Conservation (phyloP, 2,113 vertebrate genomes). For the Rhynchomys soricoides region DNA sequence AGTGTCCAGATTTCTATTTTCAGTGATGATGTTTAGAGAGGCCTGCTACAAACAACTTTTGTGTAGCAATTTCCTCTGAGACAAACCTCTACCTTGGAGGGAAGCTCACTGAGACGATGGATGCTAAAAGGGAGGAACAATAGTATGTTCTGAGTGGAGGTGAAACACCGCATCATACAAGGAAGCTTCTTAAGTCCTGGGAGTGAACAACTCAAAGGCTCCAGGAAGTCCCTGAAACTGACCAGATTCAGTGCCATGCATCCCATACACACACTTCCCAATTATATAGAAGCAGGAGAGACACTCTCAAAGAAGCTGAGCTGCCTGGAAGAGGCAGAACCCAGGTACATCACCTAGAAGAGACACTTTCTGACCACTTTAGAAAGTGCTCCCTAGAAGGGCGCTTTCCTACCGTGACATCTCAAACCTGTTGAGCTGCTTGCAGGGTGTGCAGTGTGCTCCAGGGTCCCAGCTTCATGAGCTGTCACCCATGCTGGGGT, state of each 20-base stretch:
- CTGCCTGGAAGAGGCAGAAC: background rate
- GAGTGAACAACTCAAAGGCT: background rate
- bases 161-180: background rate
- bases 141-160: background rate
- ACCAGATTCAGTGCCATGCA: background rate
- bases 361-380: background rate
- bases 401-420: too few relatives aligned
- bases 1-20: background rate
- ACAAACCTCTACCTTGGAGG: background rate
- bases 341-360: background rate
- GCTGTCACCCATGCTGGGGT: background rate
- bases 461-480: background rate
- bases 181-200: background rate
- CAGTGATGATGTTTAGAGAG: background rate
- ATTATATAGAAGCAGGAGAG: background rate
- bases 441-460: background rate
- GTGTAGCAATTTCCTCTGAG: background rate
- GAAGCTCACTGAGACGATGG: background rate
- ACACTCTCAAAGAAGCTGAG: background rate
- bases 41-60: background rate
- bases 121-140: background rate
- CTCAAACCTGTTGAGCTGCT: background rate
- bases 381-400: too few relatives aligned
- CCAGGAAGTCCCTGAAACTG: background rate
- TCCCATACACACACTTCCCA: background rate